These are phyloP conservation scores for Zaprionus lineosus DNA, from an alignment of 2,888 invertebrate species.

Conservation along the genomic window DNA sequence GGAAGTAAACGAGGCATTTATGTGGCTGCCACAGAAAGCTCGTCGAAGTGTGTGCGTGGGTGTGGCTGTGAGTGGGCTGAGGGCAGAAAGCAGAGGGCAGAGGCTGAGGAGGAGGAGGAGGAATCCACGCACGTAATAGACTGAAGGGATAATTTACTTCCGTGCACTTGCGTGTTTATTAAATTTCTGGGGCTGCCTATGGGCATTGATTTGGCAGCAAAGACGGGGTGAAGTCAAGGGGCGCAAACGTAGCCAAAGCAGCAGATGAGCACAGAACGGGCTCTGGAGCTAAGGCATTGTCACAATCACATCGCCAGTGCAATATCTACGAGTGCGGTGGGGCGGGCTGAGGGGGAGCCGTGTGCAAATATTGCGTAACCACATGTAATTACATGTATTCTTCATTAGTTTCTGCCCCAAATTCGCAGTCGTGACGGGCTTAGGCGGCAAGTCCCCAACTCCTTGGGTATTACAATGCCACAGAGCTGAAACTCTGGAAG, in stretches of 20 bases:
- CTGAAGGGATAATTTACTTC: constrained; percentile 74
- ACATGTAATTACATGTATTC: constrained; percentile 70
- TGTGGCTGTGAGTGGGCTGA: neutral
- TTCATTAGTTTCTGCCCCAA: constrained; percentile 66
- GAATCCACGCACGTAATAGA: constrained; percentile 69
- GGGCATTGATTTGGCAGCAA: constrained; percentile 66
- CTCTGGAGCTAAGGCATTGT: constrained; percentile 17
- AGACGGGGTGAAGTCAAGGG: too few relatives aligned
- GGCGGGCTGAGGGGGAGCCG: constrained; percentile 12
- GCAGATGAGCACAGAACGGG: neutral
- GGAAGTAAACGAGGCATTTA: constrained; percentile 75
- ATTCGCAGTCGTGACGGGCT: constrained; percentile 55
- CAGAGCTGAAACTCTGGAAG: neutral
- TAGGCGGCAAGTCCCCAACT: constrained; percentile 10
- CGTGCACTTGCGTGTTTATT: constrained; percentile 77
- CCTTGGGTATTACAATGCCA: constrained; percentile 64
- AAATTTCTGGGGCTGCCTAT: constrained; percentile 73
- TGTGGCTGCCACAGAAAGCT: constrained; percentile 61
- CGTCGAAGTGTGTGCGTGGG: too few relatives aligned
- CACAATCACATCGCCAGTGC: constrained; percentile 44
- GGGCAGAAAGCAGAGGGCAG: too few relatives aligned
- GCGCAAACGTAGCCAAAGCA: neutral
- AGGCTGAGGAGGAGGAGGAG: constrained; percentile 16
- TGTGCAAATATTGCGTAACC: constrained; percentile 62
- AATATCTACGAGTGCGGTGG: constrained; percentile 22